A percentile compares a stretch with the other conserved stretches of the same genome.
phyloP scores from a whole-genome alignment of 2,888 invertebrate genomes.

The Actias luna region DNA sequence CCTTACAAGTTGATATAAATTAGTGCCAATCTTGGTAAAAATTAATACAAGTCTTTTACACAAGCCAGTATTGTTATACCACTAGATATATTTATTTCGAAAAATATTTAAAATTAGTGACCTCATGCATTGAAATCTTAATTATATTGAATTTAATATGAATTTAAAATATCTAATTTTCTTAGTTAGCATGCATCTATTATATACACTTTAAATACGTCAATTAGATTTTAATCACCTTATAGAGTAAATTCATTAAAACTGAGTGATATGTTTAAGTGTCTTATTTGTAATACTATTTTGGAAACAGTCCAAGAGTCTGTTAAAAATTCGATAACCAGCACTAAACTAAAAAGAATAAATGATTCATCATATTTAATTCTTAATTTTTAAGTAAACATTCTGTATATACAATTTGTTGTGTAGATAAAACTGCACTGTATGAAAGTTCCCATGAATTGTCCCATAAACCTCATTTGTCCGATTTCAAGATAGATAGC shows the following conservation, averaged over 20 bases:
- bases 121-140: no score
- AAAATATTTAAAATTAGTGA: no score
- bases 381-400: background rate
- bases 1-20: no score
- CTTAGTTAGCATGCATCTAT: no score
- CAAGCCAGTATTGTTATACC: no score
- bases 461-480: slow-evolving; percentile 45
- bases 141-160: no score
- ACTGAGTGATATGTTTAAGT: no score
- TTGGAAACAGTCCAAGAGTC: background rate
- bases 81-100: no score
- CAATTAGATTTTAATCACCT: background rate
- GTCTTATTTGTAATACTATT: no score
- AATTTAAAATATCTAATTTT: no score
- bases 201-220: background rate
- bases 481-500: slow-evolving; percentile 37
- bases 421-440: slow-evolving; percentile 22
- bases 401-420: slow-evolving; percentile 5
- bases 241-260: background rate
- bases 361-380: background rate
- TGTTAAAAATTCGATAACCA: background rate
- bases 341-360: background rate
- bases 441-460: slow-evolving; percentile 35
- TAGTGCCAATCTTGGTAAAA: no score
- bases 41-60: no score